phyloP scores from a whole-genome alignment of 2,888 invertebrate species.

The Bhutanitis thaidina region DNA sequence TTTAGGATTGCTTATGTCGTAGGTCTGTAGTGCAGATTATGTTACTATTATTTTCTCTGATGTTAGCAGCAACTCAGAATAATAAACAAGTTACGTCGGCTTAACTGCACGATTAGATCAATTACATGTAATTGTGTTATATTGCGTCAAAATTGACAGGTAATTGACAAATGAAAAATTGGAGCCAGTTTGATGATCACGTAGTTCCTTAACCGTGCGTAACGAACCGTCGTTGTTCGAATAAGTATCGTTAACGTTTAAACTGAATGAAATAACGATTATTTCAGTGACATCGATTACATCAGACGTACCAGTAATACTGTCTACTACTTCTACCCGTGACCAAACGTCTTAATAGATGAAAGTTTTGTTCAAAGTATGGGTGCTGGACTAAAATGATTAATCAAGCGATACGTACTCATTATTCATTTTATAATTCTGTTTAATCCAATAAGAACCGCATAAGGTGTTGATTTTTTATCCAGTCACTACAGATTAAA shows the following conservation, averaged over 20 bases:
- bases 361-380: neutral
- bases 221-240: constrained; percentile 6
- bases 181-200: constrained; percentile 13
- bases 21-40: too few species aligned
- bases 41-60: too few species aligned
- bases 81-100: too few species aligned
- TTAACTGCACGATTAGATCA: constrained; percentile 2
- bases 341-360: constrained; percentile 3
- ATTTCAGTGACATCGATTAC: neutral
- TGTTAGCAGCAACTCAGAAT: neutral
- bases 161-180: constrained; percentile 19
- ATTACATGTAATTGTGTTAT: constrained; percentile 14
- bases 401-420: constrained; percentile 6
- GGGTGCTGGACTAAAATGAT: neutral
- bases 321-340: neutral
- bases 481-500: constrained; percentile 34
- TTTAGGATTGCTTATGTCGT: too few species aligned
- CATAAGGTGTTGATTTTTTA: constrained; percentile 16
- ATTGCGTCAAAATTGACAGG: constrained; percentile 18
- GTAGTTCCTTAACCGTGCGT: constrained; percentile 15
- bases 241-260: constrained; percentile 10
- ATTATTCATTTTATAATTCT: constrained; percentile 9
- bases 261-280: neutral
- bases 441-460: constrained; percentile 9
- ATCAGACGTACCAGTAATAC: neutral